These are phyloP conservation scores for Bembecia ichneumoniformis DNA, from an alignment of 2,888 invertebrate genomes.

Conservation along the genomic window DNA sequence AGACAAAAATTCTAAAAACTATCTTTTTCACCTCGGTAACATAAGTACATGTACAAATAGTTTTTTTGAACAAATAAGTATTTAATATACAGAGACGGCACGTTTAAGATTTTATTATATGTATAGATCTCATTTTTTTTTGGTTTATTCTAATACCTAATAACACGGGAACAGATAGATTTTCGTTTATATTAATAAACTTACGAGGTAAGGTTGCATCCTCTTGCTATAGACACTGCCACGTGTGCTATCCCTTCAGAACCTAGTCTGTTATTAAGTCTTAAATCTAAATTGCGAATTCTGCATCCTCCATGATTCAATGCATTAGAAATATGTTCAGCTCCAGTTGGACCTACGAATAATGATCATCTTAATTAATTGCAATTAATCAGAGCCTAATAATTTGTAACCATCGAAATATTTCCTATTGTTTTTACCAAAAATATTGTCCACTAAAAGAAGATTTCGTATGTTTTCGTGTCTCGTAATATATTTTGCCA, in stretches of 20 bases:
- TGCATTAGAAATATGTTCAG: slow-evolving; percentile 52
- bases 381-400: too few species aligned
- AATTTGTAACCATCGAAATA: too few species aligned
- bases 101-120: too few species aligned
- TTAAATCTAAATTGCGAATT: slow-evolving; percentile 48
- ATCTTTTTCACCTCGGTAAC: too few species aligned
- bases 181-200: slow-evolving; percentile 1
- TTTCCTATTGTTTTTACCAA: slow-evolving; percentile 35
- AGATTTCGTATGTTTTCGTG: slow-evolving; percentile 60
- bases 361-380: slow-evolving; percentile 2
- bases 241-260: slow-evolving; percentile 59
- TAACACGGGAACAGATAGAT: not conserved
- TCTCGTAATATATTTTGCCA: slow-evolving; percentile 69
- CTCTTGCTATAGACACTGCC: slow-evolving; percentile 60
- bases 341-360: slow-evolving; percentile 44
- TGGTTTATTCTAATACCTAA: too few species aligned
- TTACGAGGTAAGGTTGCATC: slow-evolving; percentile 61
- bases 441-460: slow-evolving; percentile 66
- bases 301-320: slow-evolving; percentile 52
- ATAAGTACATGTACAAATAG: not conserved
- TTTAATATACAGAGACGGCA: too few species aligned
- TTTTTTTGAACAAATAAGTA: too few species aligned
- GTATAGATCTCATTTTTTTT: not conserved
- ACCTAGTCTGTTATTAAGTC: slow-evolving; percentile 54
- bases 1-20: too few species aligned